phyloP scores from a whole-genome alignment of 2,113 vertebrate genomes.

The Tragelaphus strepsiceros region DNA sequence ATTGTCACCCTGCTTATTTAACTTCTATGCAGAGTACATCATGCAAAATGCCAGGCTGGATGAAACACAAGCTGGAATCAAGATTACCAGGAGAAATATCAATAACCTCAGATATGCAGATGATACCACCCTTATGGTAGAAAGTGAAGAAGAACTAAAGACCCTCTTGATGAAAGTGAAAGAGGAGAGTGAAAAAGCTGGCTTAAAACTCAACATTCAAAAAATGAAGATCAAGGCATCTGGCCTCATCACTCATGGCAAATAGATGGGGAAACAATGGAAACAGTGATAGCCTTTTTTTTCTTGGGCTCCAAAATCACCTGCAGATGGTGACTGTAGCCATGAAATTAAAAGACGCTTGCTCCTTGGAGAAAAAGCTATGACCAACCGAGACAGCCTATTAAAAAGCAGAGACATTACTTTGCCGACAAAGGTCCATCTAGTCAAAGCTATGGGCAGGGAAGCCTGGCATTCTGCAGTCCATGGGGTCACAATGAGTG shows the following conservation, averaged over 20 bases:
- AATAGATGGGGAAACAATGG: neutral
- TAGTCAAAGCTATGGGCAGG: neutral
- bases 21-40: neutral
- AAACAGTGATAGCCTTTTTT: neutral
- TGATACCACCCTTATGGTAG: no score
- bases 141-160: no score
- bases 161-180: no score
- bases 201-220: no score
- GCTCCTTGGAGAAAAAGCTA: neutral
- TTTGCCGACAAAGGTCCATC: neutral
- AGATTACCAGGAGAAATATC: fast-evolving
- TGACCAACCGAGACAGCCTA: neutral
- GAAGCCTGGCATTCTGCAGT: neutral
- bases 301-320: neutral
- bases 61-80: neutral
- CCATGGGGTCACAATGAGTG: neutral
- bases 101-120: neutral
- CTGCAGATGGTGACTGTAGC: fast-evolving
- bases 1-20: neutral
- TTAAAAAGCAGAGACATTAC: neutral
- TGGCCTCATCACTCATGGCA: neutral
- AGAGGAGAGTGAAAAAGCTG: no score
- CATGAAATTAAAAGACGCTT: neutral
- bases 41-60: neutral
- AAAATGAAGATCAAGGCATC: neutral